These are phyloP conservation scores for Megalops atlanticus DNA, from an alignment of 2,113 vertebrate genomes.

Conservation along the genomic window DNA sequence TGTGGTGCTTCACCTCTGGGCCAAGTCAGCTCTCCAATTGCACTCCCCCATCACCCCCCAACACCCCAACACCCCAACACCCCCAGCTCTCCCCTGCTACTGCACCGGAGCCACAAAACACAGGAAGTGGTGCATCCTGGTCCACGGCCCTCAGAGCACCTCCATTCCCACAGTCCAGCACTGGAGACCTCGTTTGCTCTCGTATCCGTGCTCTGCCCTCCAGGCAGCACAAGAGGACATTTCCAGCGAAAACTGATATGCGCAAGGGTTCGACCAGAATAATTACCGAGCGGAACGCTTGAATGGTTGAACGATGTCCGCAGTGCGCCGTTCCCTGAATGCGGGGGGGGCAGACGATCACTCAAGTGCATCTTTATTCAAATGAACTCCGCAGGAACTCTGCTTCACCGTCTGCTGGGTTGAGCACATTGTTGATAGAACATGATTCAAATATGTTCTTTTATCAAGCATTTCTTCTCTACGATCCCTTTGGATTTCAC, in stretches of 20 bases:
- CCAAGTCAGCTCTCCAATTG: neutral
- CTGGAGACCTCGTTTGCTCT: neutral
- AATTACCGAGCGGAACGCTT: neutral
- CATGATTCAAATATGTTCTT: neutral
- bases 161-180: neutral
- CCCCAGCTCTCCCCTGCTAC: neutral
- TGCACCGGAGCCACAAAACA: too few species aligned
- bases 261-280: constrained; percentile 15
- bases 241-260: neutral
- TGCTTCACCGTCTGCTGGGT: neutral
- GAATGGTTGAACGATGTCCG: neutral
- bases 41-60: neutral
- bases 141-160: neutral
- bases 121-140: too few species aligned
- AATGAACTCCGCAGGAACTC: neutral
- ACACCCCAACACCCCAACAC: neutral
- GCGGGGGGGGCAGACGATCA: neutral
- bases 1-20: neutral
- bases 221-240: neutral
- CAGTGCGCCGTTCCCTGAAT: neutral
- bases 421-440: neutral
- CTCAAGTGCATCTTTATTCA: neutral
- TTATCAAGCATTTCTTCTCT: too few species aligned
- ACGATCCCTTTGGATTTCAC: too few species aligned
- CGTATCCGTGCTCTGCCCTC: neutral